A percentile compares a stretch with the other conserved stretches of the same genome.
Conservation (phyloP, 2,888 invertebrate species). For the Andrena praecox region DNA sequence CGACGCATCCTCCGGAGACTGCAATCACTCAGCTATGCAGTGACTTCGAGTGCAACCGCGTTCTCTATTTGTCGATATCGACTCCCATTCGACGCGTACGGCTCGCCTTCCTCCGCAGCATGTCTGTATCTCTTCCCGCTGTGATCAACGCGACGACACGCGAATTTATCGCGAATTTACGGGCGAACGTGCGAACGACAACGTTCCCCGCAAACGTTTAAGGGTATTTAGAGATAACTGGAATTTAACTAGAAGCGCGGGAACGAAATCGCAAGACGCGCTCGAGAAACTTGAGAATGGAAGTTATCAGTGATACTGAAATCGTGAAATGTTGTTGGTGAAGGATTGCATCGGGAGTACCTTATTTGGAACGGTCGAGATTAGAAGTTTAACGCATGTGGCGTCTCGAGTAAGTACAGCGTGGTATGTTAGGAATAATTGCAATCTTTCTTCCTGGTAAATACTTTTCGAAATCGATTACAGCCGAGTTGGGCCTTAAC, state of each 20-base stretch:
- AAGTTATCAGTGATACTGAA: too few relatives aligned
- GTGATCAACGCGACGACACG: not conserved
- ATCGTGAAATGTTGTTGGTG: too few relatives aligned
- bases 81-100: not conserved
- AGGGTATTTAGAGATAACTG: not conserved
- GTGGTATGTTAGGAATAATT: too few relatives aligned
- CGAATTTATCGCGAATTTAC: not conserved
- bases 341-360: too few relatives aligned
- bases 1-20: conserved; percentile 7
- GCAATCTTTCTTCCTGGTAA: too few relatives aligned
- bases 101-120: not conserved
- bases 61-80: conserved; percentile 7
- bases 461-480: too few relatives aligned
- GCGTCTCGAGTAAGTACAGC: too few relatives aligned
- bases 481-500: too few relatives aligned
- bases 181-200: not conserved
- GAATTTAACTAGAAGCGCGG: not conserved
- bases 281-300: too few relatives aligned
- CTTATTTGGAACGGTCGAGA: too few relatives aligned
- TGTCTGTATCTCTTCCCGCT: not conserved
- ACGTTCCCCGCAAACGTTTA: not conserved
- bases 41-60: not conserved
- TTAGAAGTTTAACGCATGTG: too few relatives aligned
- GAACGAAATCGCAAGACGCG: too few relatives aligned
- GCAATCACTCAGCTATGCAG: not conserved